A percentile compares a stretch with the other conserved stretches of the same genome.
Conservation (phyloP, 2,113 vertebrate genomes). For the Vidua macroura region DNA sequence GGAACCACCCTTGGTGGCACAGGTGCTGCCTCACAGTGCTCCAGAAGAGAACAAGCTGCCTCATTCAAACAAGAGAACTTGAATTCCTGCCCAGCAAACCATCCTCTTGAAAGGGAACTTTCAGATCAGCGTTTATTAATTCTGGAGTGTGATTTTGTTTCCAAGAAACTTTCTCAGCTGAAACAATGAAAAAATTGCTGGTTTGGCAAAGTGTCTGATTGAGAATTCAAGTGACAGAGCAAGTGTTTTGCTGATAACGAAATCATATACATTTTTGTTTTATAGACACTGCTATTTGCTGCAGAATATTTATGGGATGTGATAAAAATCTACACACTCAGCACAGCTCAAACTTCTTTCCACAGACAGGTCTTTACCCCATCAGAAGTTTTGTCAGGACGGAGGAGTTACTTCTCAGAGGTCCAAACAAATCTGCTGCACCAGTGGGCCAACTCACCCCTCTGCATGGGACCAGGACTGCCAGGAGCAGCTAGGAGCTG, state of each 20-base stretch:
- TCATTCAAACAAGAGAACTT: not conserved
- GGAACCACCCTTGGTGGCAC: not conserved
- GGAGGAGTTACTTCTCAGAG: not conserved
- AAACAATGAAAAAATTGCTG: conserved; percentile 31
- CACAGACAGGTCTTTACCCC: not conserved
- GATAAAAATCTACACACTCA: not conserved
- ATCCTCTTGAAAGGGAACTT: conserved; percentile 14
- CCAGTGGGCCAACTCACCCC: not conserved
- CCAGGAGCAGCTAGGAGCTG: not conserved
- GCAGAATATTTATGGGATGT: not conserved
- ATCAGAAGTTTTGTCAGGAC: not conserved
- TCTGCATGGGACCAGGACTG: not conserved
- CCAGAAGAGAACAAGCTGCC: not conserved
- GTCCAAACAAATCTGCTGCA: not conserved
- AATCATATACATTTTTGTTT: not conserved
- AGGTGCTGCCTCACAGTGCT: not conserved
- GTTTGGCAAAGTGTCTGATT: conserved; percentile 41
- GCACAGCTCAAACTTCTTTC: not conserved
- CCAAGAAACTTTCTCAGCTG: conserved; percentile 25
- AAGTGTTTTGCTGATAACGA: not conserved
- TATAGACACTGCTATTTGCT: not conserved
- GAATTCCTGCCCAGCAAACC: conserved; percentile 42
- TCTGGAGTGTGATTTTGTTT: conserved; percentile 27
- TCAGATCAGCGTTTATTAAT: conserved; percentile 29
- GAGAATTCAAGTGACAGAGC: conserved; percentile 22